phyloP scores from a whole-genome alignment of 2,113 vertebrate species.

The Peromyscus leucopus region DNA sequence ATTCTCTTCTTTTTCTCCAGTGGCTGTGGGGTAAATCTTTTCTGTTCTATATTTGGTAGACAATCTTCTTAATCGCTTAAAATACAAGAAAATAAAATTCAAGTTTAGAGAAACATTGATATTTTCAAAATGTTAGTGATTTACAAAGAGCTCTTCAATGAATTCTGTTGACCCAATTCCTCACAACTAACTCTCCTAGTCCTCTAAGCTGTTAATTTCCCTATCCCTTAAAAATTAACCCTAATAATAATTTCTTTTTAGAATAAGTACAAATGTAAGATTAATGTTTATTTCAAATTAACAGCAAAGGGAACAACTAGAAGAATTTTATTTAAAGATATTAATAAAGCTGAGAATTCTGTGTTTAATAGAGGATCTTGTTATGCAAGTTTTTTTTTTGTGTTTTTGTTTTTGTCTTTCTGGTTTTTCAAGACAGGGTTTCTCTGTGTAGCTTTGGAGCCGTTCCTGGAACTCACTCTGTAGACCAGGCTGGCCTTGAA shows the following conservation, averaged over 20 bases:
- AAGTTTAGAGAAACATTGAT: conserved; percentile 68
- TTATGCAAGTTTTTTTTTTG: conserved; percentile 29
- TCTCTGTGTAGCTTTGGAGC: too few relatives aligned
- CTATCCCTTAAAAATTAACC: conserved; percentile 39
- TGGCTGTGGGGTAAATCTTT: conserved; percentile 97
- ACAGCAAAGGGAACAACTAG: background rate
- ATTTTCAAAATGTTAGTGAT: conserved; percentile 64
- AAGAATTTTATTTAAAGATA: conserved; percentile 53
- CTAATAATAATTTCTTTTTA: conserved; percentile 61
- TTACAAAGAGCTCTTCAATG: conserved; percentile 55
- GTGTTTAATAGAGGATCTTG: conserved; percentile 23
- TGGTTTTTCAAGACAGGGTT: too few relatives aligned
- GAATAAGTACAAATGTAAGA: conserved; percentile 49
- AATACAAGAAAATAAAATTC: conserved; percentile 76
- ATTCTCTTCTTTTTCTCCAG: conserved; percentile 98
- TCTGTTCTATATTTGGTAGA: conserved; percentile 99
- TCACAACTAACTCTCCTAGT: conserved; percentile 57
- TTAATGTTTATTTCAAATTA: conserved; percentile 43
- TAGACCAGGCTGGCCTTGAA: too few relatives aligned
- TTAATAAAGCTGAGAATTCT: background rate
- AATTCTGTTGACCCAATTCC: conserved; percentile 61
- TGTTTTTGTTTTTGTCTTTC: too few relatives aligned
- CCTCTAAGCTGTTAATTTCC: conserved; percentile 43
- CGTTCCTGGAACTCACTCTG: too few relatives aligned
- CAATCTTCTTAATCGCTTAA: conserved; percentile 96